Base-by-base conservation (phyloP, 2,888 invertebrate species). In the Trissoscelio sp. region DNA sequence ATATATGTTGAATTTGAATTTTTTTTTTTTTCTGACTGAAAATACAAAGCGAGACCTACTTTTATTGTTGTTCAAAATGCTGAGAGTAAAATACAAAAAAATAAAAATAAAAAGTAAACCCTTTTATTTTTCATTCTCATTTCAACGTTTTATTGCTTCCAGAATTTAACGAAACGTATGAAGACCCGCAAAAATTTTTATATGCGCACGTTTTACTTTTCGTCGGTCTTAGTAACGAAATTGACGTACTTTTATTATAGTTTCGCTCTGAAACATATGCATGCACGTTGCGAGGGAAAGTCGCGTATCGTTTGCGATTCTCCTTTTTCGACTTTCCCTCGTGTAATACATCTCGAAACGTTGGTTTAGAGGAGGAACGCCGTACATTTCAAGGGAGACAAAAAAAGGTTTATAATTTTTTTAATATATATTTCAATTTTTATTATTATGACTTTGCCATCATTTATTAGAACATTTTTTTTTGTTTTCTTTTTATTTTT, bases 271-370 rank as follows among this genome's bases (percentile, higher is more conserved):
- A 73, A 79, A 66, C 79, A 44, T 73, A 57, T 70, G 57, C 70
- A 66, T 66, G 55, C 58, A 28, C 57, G 31, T 34, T 34, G 72
- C 72, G 46, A 81, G 81, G 81, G 81, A 81, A 81, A 81, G 81
- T 81, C 78, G 81, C 74, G 64, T 77, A 81, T 62, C 81, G 51
- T 58, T 73, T 73, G 66, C 69, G 73, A 81, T 78, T 78, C 73
- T 81, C 58, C n/a, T 81, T 81, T 77, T 81, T 78, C 73, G 78
- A 81, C 81, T 81, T 81, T 81, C 81, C 81, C 81, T 77, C 73
- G 69, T 24, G 58, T 42, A 62, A 73, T 69, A 53, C 64, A 66
- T 64, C 70, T 48, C 57, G 24, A 22, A 58, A 14, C 39, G 34
- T 22, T 34, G 42, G 42, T 73, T 75, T 67, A 16, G 51, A 62